Evolutionary conservation across 2,113 vertebrate genomes (phyloP).

Genomic region (Aviceda subcristata): DNA sequence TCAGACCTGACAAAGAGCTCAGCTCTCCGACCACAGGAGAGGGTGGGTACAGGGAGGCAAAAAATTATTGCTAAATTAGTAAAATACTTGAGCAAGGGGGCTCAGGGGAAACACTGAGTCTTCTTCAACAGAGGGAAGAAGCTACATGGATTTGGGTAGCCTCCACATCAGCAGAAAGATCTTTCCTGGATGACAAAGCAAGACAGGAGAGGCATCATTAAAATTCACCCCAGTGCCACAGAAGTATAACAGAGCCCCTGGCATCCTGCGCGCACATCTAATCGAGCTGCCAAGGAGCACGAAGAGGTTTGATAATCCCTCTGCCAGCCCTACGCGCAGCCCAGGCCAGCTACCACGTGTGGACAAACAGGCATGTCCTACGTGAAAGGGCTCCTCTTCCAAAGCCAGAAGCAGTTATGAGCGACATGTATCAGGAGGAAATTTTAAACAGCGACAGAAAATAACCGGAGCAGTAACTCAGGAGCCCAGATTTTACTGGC

Average conservation of each 20-base stretch:
- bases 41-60: not conserved
- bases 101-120: not conserved
- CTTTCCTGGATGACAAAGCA: not conserved
- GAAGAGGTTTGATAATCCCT: fast-evolving
- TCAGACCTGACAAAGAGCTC: not conserved
- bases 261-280: fast-evolving
- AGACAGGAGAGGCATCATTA: not conserved
- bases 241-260: not conserved
- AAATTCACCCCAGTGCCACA: not conserved
- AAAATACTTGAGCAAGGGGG: not conserved
- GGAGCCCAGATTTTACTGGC: fast-evolving
- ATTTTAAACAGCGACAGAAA: not conserved
- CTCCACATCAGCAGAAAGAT: not conserved
- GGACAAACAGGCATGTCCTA: fast-evolving
- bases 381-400: not conserved
- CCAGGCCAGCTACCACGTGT: fast-evolving
- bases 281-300: not conserved
- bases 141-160: not conserved
- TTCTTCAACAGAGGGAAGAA: not conserved
- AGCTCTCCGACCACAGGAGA: not conserved
- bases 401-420: fast-evolving
- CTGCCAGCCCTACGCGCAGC: not conserved
- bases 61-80: not conserved
- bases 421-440: too few species aligned
- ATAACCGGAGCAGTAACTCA: fast-evolving